Base-by-base conservation (phyloP, 2,113 vertebrate species). In the Oreochromis tanganicae region DNA sequence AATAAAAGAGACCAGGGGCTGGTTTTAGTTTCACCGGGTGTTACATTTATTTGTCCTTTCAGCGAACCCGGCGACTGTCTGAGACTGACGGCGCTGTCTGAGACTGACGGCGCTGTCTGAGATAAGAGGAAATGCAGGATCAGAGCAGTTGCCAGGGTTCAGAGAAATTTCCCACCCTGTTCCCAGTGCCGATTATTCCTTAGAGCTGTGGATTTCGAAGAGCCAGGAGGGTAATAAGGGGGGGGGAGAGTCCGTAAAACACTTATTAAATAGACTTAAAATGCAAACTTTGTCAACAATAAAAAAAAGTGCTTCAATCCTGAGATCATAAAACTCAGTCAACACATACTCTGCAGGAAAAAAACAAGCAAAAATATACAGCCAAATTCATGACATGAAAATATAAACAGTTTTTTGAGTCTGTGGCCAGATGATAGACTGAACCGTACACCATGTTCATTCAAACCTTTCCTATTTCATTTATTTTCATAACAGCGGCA, bases 41-140 rank as follows among this genome's bases (percentile, higher is more conserved):
- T 90, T 81, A 68, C 12, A 32, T 68, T 24, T 83, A 79, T 88
- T 63, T 90, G 92, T 87, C 92, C 92, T 88, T 73, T 57, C 34
- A 85, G 16, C 90, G 92, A 94, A 94, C 95, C 86, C 83, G 48
- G 29, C 3, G 24, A 87, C 75, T 73, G 91, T 93, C 92, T 94
- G 85, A 91, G 87, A 92, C 87, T 48, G 38, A 84, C 52, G 82
- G 78, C 14, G 10, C 27, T 63, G 89, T 93, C 89, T 94, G 93
- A 88, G 92, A 88, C 87, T 48, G 38, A 84, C 52, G 82, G 78
- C 14, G 10, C 27, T 63, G 89, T 93, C 89, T 94, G 93, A 88
- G 92, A 88, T 91, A 89, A 54, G 5, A 91, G 92, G 91, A 94
- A 94, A 91, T 89, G 43, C 81, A 86, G 80, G 85, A 91, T 93